Evolutionary conservation across 2,113 vertebrate genomes (phyloP).

Genomic region (Colinus virginianus): DNA sequence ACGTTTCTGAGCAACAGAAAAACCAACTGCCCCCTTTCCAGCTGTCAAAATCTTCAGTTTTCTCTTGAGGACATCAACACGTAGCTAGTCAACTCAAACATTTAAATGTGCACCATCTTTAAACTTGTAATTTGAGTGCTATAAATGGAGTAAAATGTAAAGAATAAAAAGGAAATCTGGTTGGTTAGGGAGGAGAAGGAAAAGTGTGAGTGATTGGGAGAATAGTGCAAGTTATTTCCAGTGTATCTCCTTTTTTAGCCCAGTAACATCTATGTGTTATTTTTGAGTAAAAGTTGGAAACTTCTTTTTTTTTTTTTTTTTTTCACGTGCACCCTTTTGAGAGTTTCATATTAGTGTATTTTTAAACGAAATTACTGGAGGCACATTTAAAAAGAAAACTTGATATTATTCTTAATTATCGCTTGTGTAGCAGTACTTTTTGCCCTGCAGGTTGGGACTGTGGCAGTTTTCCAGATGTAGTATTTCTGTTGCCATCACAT

Average conservation of each 20-base stretch:
- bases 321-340: background rate
- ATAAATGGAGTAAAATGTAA: background rate
- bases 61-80: conserved; percentile 71
- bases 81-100: conserved; percentile 65
- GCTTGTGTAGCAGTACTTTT: background rate
- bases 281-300: background rate
- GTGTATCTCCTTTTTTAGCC: background rate
- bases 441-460: background rate
- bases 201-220: background rate
- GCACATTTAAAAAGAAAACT: background rate
- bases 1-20: conserved; percentile 69
- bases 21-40: conserved; percentile 67
- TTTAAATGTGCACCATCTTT: conserved; percentile 25
- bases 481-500: background rate
- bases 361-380: background rate
- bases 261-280: background rate
- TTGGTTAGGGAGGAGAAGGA: background rate
- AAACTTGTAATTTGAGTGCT: conserved; percentile 5
- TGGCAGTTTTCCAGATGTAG: background rate
- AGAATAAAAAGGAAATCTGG: background rate
- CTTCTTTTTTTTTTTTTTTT: background rate
- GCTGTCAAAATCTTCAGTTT: conserved; percentile 72
- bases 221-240: background rate
- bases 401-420: background rate
- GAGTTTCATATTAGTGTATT: background rate